Evolutionary conservation across 2,888 invertebrate genomes (phyloP), one percentile per base, ranked within the genome.

Genomic region (Steinernema hermaphroditum): DNA sequence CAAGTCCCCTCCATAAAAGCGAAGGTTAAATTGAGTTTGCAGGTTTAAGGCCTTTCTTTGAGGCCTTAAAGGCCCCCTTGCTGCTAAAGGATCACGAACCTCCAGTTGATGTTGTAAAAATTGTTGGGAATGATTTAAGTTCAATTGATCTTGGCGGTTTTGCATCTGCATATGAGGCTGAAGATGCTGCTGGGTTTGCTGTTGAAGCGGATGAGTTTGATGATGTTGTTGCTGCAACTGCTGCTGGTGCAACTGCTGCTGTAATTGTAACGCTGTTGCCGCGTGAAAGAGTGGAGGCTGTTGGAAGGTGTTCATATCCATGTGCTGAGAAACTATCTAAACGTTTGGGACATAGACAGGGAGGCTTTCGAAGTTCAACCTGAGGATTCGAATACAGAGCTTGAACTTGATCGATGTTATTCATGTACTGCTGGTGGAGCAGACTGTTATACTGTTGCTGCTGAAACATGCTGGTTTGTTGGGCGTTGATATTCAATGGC

Each of bases 281-380:
- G 46, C 19, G 46, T 46, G 46, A 4, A 46, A 46, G 8, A 46
- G 19, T 19, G 6, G 46, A 6, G 46, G 46, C n/a, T 46, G 46
- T 46, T 46, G 46, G 46, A 46, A 46, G n/a, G 46, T n/a, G 16
- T 46, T 16, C n/a, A 46, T 46, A n/a, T 46, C 46, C 46, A 46
- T 46, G 4, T 46, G 46, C 46, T 46, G 46, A 9, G 46, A 46
- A 16, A 46, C 19, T n/a, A 46, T 46, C 46, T 46, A n/a, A 16
- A 46, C n/a, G n/a, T n/a, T n/a, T n/a, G n/a, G n/a, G n/a, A n/a
- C n/a, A n/a, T n/a, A n/a, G n/a, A n/a, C n/a, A n/a, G n/a, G n/a
- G n/a, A n/a, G n/a, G n/a, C n/a, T n/a, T n/a, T 37, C 12, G 12
- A 4, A 37, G 37, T 37, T 12, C 6, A 37, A 46, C 46, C 46